Evolutionary conservation across 1,140 invertebrate species (phyloP), one percentile per base, ranked within the genome.

Genomic region (Dolichoris vasculosae): DNA sequence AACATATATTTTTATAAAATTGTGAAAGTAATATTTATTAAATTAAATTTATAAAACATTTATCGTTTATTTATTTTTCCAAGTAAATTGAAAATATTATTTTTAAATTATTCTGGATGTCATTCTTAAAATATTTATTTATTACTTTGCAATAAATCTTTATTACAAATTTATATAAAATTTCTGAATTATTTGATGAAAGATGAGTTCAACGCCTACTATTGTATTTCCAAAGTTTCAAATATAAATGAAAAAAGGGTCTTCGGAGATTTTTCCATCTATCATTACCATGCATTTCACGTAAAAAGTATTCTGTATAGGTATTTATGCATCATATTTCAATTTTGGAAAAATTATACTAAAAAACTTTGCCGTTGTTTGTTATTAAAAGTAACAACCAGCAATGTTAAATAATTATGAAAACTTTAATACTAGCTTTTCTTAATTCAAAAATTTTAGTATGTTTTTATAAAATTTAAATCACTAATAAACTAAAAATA

Each of bases 311-410:
- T 81, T 69, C 8, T 11, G 26, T 17, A 8, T 35, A 17, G n/a
- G 26, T 43, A 30, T 48, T 81, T 4, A 40, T 13, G 63, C 30
- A 48, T 82, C 67, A 40, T 82, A 82, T 82, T 82, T 82, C 80
- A 82, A 81, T 81, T 69, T 81, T 23, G 9, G 23, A 46, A 7
- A 69, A 64, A 51, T 30, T 59, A 26, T 26, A 59, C 55, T 26
- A 59, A 59, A 59, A 59, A 59, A 59, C 55, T 59, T 59, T 26
- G 55, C 23, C 26, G 55, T 59, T n/a, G n/a, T 26, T 59, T 26
- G 20, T 59, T 59, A 9, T 26, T 59, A 2, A 26, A 26, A 2
- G 20, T 59, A 59, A 9, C 9, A 59, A 59, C 3, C 3, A 59
- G 23, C 23, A 9, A 59, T 59, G 55, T 59, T 59, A 26, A 26